Base-by-base conservation (phyloP, 2,797 vertebrate genomes). In the Amniataba percoides region DNA sequence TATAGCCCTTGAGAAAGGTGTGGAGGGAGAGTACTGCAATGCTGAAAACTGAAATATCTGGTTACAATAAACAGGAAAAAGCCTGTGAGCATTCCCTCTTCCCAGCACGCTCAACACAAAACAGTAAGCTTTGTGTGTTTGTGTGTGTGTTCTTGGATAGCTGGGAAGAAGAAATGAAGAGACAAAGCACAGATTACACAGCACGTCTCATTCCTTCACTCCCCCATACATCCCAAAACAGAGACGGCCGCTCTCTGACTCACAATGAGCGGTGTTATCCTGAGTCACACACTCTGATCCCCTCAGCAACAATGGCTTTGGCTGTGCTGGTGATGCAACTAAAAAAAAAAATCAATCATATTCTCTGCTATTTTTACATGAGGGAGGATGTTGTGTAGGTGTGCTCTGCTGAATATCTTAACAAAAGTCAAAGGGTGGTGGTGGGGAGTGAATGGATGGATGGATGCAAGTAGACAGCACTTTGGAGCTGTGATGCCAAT, bases 351-450 rank as follows among this genome's bases (percentile, higher is more conserved):
- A 93, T 93, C 91, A 90, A 90, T 91, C 71, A 66, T 34, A 79
- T 78, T 58, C 85, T 57, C 36, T 11, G 80, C 81, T 90, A 92
- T 92, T 92, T 92, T 87, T 91, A 89, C 80, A 82, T 19, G 12
- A 2, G 18, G 21, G 68, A 70, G 80, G 88, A 74, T 57, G 62
- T 23, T 76, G 45, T 45, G 88, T 82, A 64, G 82, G 79, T 57
- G 56, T 39, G 43, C 57, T 77, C 71, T 63, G 78, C 68, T 75
- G 72, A 66, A 81, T 62, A 56, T 70, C 74, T 81, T 43, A 84
- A 68, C 64, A 40, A 11, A 49, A 74, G 36, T 40, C 78, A 73
- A n/a, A 46, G 25, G 27, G 27, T 31, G 27, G 27, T 31, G 27
- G 23, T 36, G 7, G 4, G 39, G 1, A 13, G 31, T 10, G 66